Conservation (phyloP, 2,797 vertebrate species). For the Parotocinclus haroldoi region DNA sequence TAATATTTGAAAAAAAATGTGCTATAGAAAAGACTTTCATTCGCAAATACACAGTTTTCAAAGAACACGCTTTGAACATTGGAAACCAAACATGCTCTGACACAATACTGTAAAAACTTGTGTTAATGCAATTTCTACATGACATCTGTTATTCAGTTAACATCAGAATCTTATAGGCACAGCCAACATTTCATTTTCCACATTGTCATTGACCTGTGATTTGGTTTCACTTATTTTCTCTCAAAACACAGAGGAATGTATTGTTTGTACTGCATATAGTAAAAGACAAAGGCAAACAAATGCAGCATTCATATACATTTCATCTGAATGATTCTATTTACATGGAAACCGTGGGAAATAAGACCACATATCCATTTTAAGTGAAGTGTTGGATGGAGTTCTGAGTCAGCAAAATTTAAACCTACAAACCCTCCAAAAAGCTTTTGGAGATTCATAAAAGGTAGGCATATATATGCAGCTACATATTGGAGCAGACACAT, state of each 20-base stretch:
- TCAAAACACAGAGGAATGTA: conserved; percentile 12
- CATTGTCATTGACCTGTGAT: conserved; percentile 23
- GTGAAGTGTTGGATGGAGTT: conserved; percentile 27
- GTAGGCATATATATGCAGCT: conserved; percentile 39
- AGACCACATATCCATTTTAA: conserved; percentile 23
- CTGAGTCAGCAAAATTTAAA: conserved; percentile 36
- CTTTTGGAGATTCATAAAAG: conserved; percentile 34
- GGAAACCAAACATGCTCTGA: too few relatives aligned
- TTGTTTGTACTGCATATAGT: conserved; percentile 7
- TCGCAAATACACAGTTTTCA: too few relatives aligned
- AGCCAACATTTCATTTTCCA: conserved; percentile 26
- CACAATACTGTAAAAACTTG: conserved; percentile 29
- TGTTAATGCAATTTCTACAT: conserved; percentile 13
- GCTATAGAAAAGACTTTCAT: too few relatives aligned
- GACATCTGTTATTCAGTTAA: conserved; percentile 6
- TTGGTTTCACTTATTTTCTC: neutral
- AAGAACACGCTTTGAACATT: too few relatives aligned
- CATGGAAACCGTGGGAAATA: conserved; percentile 6
- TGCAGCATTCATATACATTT: conserved; percentile 19
- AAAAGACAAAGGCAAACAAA: conserved; percentile 11
- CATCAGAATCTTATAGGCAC: conserved; percentile 22
- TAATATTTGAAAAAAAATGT: too few relatives aligned
- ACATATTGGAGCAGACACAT: conserved; percentile 35
- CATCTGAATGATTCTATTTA: conserved; percentile 28
- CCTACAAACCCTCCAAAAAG: conserved; percentile 9